These are phyloP conservation scores for Lophura nycthemera DNA, from an alignment of 2,113 vertebrate species.

Conservation along the genomic window DNA sequence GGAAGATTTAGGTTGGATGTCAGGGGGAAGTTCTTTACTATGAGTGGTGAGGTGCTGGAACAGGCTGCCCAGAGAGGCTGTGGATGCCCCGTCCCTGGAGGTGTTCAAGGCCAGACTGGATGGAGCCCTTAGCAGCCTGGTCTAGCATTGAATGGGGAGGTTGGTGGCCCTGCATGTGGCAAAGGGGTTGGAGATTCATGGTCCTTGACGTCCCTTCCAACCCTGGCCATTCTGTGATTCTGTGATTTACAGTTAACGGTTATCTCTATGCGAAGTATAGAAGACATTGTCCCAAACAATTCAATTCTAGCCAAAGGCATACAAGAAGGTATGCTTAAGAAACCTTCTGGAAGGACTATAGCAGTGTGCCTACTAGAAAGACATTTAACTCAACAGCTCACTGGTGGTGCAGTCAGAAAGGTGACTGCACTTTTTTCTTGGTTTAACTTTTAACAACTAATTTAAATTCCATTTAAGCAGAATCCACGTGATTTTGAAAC, in stretches of 20 bases:
- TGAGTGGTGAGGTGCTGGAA: no score
- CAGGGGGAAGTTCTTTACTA: no score
- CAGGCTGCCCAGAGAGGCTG: no score
- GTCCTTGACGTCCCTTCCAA: no score
- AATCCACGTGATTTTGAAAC: slow-evolving; percentile 29
- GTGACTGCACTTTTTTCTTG: not conserved
- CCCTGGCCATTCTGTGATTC: no score
- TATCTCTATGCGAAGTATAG: not conserved
- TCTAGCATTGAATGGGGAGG: no score
- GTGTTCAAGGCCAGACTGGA: no score
- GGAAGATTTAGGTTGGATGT: no score
- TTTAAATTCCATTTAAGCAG: slow-evolving; percentile 53
- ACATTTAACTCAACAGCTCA: not conserved
- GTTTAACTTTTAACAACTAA: slow-evolving; percentile 43
- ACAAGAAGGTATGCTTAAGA: not conserved
- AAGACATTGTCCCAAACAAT: not conserved
- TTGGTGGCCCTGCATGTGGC: no score
- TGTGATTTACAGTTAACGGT: not conserved
- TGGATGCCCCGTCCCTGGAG: no score
- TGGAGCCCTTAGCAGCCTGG: no score
- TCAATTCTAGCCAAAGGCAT: not conserved
- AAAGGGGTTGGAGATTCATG: no score
- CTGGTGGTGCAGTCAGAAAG: not conserved
- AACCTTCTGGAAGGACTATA: not conserved
- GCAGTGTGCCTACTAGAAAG: not conserved